A percentile compares a stretch with the other conserved stretches of the same genome.
phyloP scores from a whole-genome alignment of 1,140 invertebrate species.

The Sarcophaga bullata region DNA sequence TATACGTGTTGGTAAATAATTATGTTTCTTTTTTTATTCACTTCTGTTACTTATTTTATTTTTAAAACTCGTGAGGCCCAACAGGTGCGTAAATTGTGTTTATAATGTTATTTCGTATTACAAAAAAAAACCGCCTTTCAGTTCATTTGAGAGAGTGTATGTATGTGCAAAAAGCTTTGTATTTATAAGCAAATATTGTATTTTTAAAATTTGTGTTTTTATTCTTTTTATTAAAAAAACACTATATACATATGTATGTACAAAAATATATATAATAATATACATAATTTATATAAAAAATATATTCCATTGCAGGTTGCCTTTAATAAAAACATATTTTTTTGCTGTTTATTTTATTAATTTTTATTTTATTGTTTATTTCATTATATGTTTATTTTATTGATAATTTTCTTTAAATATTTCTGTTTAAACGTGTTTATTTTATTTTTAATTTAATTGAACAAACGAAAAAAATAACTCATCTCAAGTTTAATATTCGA shows the following conservation, averaged over 20 bases:
- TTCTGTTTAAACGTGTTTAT: neutral
- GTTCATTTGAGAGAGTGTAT: too few species aligned
- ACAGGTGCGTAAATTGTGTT: slow-evolving; percentile 27
- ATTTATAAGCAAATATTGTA: too few species aligned
- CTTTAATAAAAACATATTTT: too few species aligned
- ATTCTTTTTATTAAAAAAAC: too few species aligned
- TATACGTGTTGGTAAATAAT: slow-evolving; percentile 18
- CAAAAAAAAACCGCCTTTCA: too few species aligned
- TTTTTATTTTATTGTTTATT: neutral
- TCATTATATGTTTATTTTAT: neutral
- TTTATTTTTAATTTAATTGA: neutral
- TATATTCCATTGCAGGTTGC: neutral
- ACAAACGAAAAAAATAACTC: neutral
- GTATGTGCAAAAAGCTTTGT: too few species aligned
- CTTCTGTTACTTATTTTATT: neutral
- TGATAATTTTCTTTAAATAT: neutral
- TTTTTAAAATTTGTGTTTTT: too few species aligned
- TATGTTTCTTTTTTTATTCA: neutral
- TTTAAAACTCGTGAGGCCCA: slow-evolving; percentile 30
- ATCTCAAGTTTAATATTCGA: too few species aligned
- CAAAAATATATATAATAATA: neutral
- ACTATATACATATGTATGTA: neutral
- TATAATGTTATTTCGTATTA: too few species aligned
- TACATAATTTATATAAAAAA: neutral
- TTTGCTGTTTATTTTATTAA: neutral